Base-by-base conservation (phyloP, 2,888 invertebrate species). In the Laothoe populi region DNA sequence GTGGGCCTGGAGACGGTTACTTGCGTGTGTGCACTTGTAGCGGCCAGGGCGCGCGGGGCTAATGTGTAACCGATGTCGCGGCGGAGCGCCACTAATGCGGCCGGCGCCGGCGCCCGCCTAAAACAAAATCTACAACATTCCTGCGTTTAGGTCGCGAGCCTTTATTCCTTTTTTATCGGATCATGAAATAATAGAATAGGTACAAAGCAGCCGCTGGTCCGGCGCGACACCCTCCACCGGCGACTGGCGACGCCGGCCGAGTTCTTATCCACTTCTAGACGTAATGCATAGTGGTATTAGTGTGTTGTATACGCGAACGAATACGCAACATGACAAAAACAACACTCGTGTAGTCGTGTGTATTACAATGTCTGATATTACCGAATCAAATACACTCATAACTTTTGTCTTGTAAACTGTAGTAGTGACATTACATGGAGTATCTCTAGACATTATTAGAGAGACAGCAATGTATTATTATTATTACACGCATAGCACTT, bases 91-190 rank as follows among this genome's bases (percentile, higher is more conserved):
- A 79, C 88, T 88, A 88, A 89, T 89, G 88, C 87, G 83, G 74
- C 76, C 88, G 94, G 82, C 93, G 93, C 77, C 94, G 94, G 86
- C 94, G 94, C 78, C 93, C 90, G 82, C 82, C 84, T 84, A 81
- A 84, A 82, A 86, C 88, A 82, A 82, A 83, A 84, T 85, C 78
- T 82, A 86, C 89, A 84, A 84, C 90, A 90, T 90, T 90, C 90
- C 87, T 87, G 79, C 87, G 88, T 86, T 87, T 87, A 88, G 88
- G 79, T 78, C 78, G 82, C 80, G 80, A 80, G 81, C 68, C 81
- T 84, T 84, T 84, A 85, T 87, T 88, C 85, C 84, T 88, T 90
- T 79, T 89, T 90, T 90, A 90, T 89, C 87, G 82, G 82, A 79
- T 84, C 87, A 83, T 84, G 89, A 86, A 87, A 87, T 88, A 88